These are phyloP conservation scores for Leptinotarsa haldemani DNA, from an alignment of 2,888 invertebrate species.

Conservation along the genomic window DNA sequence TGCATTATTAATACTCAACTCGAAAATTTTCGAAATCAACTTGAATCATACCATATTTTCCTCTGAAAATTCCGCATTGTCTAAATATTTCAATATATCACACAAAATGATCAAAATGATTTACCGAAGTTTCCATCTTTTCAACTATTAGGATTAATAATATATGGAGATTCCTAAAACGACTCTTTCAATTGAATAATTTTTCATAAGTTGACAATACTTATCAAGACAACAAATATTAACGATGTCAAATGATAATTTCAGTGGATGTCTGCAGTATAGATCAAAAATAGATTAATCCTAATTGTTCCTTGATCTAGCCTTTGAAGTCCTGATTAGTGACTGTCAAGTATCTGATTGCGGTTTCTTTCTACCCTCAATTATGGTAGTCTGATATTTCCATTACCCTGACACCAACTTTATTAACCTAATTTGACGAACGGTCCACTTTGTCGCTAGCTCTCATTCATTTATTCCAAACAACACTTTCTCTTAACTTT, in stretches of 20 bases:
- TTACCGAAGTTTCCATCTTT: too few relatives aligned
- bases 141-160: too few relatives aligned
- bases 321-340: not conserved
- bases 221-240: not conserved
- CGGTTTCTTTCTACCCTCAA: constrained; percentile 1
- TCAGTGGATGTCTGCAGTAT: not conserved
- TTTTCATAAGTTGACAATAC: not conserved
- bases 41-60: too few relatives aligned
- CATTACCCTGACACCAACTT: not conserved
- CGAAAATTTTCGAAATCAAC: too few relatives aligned
- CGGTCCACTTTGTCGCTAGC: not conserved
- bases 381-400: not conserved
- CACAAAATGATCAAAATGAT: too few relatives aligned
- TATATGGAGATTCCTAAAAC: too few relatives aligned
- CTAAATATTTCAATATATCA: too few relatives aligned
- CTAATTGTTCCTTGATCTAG: not conserved
- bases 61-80: too few relatives aligned
- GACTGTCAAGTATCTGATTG: not conserved
- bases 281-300: constrained; percentile 8
- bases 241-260: constrained; percentile 1
- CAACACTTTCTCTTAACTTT: not conserved
- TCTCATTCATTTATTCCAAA: not conserved
- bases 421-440: not conserved
- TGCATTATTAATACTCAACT: too few relatives aligned
- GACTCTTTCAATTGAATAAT: too few relatives aligned